Evolutionary conservation across 2,113 vertebrate genomes (phyloP), one percentile per base, ranked within the genome.

Genomic region (Macroglossus sobrinus): DNA sequence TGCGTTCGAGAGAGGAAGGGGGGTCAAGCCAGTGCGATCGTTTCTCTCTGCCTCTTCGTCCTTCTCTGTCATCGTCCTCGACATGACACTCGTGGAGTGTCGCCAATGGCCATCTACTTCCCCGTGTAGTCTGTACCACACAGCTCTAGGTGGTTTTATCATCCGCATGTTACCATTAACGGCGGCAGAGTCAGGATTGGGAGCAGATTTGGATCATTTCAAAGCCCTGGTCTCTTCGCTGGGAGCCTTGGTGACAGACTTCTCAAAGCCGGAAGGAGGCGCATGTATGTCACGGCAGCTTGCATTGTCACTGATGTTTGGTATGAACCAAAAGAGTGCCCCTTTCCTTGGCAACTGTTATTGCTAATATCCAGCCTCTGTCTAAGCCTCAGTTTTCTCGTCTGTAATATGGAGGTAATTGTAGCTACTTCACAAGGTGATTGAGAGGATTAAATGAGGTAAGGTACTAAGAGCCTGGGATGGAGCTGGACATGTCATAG

Each of bases 21-120:
- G 75, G 57, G 26, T 0, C 7, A 1, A 12, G 30, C 35, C 21
- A 35, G n/a, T 15, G 10, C 0, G 3, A 26, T 7, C 2, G 68
- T 7, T 47, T 79, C 9, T 0, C 33, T 64, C 28, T 55, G 91
- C 53, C 3, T 55, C 71, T 64, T 12, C 0, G 3, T 35, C 80
- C 84, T 76, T 8, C 40, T 68, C 30, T 8, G 61, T 68, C 57
- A 19, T 21, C 33, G 2, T 8, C 47, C 12, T 28, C 43, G 22
- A 0, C 43, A 13, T 33, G 75, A 53, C 76, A 16, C 16, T 57
- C 10, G 22, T 1, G 0, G 19, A 78, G 47, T 30, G 53, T 33
- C 33, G 5, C 68, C 2, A 0, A 0, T 7, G 33, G 71, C 68
- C 57, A n/a, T 33, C 66, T 35, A 30, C 38, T 74, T 38, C 45